phyloP scores from a whole-genome alignment of 2,113 vertebrate species.

The Psophia crepitans region DNA sequence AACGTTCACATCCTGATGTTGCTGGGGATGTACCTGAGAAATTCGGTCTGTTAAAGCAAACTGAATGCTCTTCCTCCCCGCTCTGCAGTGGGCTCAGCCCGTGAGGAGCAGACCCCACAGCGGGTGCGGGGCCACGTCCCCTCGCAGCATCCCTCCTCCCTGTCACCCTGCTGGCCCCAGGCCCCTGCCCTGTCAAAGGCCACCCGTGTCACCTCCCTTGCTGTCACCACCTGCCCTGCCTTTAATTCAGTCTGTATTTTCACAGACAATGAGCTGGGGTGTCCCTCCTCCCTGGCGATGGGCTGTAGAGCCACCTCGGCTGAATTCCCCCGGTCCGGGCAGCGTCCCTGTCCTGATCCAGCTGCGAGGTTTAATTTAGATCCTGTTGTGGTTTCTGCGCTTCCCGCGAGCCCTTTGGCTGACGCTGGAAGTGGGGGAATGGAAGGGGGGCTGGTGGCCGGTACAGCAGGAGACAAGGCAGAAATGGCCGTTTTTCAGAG shows the following conservation, averaged over 20 bases:
- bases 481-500: background rate
- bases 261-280: background rate
- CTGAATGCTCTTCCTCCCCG: background rate
- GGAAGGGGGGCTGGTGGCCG: background rate
- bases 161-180: too few species aligned
- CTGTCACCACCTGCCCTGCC: background rate
- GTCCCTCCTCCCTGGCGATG: background rate
- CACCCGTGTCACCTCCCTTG: background rate
- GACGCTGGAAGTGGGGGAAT: background rate
- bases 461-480: background rate
- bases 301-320: background rate
- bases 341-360: background rate
- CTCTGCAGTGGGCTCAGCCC: background rate
- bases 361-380: background rate
- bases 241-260: accelerated
- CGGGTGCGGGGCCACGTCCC: too few species aligned
- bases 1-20: background rate
- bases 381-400: background rate
- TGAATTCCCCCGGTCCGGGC: background rate
- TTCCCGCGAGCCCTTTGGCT: background rate
- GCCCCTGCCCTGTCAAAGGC: background rate
- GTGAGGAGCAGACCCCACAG: background rate
- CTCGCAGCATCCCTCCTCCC: too few species aligned
- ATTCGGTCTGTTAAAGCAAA: background rate
- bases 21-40: background rate